A percentile compares a stretch with the other conserved stretches of the same genome.
These are phyloP conservation scores for Brachylomia viminalis DNA, from an alignment of 2,888 invertebrate genomes.

Conservation along the genomic window DNA sequence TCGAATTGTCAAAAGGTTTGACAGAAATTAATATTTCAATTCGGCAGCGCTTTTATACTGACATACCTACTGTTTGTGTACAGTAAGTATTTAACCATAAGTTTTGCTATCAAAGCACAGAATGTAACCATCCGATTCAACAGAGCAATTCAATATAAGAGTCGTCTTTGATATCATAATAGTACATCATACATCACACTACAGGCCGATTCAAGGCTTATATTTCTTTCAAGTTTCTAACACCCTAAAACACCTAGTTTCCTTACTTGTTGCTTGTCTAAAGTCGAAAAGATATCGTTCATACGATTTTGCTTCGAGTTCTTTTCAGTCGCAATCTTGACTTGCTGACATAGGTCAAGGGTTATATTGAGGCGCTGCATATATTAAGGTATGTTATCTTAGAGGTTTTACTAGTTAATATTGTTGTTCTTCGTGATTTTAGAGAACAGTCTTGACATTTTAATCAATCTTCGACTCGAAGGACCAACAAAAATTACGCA, in stretches of 20 bases:
- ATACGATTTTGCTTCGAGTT: conserved; percentile 36
- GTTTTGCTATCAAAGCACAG: not conserved
- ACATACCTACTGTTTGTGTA: not conserved
- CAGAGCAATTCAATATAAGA: conserved; percentile 46
- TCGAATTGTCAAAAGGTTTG: not conserved
- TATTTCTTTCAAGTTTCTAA: conserved; percentile 82
- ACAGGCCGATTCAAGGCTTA: conserved; percentile 80
- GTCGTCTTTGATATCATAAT: conserved; percentile 63
- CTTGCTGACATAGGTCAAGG: not conserved
- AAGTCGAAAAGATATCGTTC: conserved; percentile 23
- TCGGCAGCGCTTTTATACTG: not conserved
- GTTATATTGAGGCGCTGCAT: not conserved
- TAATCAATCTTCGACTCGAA: not conserved
- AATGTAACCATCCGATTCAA: conserved; percentile 35
- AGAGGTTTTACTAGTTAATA: not conserved
- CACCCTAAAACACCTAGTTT: conserved; percentile 77
- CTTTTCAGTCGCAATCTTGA: not conserved
- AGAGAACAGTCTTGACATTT: not conserved
- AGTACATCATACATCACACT: conserved; percentile 78
- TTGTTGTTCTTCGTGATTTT: not conserved
- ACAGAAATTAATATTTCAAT: no score
- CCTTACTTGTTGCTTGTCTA: conserved; percentile 64
- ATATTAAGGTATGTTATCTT: not conserved
- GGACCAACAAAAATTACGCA: not conserved
- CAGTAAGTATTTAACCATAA: not conserved